Conservation (phyloP, 1,140 invertebrate genomes). For the Drosophila murphyi region DNA sequence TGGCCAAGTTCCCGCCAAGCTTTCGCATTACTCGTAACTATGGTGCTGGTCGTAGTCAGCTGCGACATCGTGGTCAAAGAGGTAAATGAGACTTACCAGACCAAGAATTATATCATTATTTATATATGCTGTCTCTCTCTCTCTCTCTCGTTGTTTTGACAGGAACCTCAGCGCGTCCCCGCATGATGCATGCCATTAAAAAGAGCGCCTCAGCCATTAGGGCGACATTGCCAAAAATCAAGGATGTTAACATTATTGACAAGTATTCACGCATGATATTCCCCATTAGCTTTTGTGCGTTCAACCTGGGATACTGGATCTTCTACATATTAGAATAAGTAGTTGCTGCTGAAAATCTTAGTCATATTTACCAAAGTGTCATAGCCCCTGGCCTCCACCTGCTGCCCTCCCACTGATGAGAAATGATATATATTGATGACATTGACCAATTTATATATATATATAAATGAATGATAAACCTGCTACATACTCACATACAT, state of each 20-base stretch:
- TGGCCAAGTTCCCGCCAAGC: constrained; percentile 90
- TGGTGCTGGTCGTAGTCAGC: constrained; percentile 85
- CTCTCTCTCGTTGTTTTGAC: not conserved
- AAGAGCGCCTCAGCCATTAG: constrained; percentile 91
- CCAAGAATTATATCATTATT: not conserved
- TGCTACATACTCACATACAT: constrained; percentile 28
- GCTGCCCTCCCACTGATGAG: constrained; percentile 44
- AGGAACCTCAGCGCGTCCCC: constrained; percentile 86
- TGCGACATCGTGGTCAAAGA: constrained; percentile 87
- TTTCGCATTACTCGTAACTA: constrained; percentile 90
- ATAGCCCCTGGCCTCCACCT: constrained; percentile 20
- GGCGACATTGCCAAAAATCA: constrained; percentile 94
- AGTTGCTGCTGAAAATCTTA: constrained; percentile 15
- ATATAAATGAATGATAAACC: constrained; percentile 41
- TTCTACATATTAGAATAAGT: constrained; percentile 92
- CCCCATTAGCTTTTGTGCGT: constrained; percentile 96
- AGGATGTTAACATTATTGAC: constrained; percentile 98
- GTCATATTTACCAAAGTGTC: constrained; percentile 14
- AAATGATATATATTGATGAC: constrained; percentile 40
- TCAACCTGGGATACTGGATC: constrained; percentile 97
- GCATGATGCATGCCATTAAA: constrained; percentile 91
- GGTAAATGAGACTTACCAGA: constrained; percentile 74
- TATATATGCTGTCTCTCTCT: not conserved
- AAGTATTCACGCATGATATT: constrained; percentile 97
- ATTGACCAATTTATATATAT: constrained; percentile 51